Evolutionary conservation across 2,797 vertebrate genomes (phyloP).

Genomic region (Liasis olivaceus): DNA sequence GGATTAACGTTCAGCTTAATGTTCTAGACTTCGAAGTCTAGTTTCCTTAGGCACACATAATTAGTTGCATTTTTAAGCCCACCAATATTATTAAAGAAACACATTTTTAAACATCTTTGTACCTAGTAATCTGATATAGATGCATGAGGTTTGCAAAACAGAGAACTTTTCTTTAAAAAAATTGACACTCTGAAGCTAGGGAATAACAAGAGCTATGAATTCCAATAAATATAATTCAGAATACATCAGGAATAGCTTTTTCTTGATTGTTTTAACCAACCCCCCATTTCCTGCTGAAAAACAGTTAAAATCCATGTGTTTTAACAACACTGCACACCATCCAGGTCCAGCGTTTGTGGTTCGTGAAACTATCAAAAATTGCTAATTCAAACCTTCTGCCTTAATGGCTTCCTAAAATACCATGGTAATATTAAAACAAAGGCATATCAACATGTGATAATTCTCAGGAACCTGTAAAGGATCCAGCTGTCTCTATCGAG

Average conservation of each 20-base stretch:
- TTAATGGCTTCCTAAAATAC: not conserved
- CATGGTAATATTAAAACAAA: not conserved
- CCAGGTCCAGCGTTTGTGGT: not conserved
- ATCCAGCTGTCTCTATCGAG: not conserved
- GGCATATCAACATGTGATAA: not conserved
- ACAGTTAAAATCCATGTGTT: not conserved
- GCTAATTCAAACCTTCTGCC: not conserved
- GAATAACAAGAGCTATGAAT: not conserved
- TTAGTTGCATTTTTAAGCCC: not conserved
- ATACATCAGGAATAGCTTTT: not conserved
- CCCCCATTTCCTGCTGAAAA: not conserved
- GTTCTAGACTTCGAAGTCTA: not conserved
- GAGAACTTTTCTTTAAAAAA: not conserved
- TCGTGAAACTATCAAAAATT: not conserved
- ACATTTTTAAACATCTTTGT: not conserved
- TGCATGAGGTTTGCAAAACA: not conserved
- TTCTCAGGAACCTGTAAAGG: not conserved
- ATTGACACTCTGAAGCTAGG: not conserved
- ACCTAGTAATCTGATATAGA: not conserved
- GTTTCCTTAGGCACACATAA: not conserved
- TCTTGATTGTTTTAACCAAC: not conserved
- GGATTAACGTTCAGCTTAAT: not conserved
- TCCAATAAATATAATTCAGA: not conserved
- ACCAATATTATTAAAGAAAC: not conserved
- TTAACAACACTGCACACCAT: not conserved